These are phyloP conservation scores for Cynocephalus volans DNA, from an alignment of 2,113 vertebrate species.

Conservation along the genomic window DNA sequence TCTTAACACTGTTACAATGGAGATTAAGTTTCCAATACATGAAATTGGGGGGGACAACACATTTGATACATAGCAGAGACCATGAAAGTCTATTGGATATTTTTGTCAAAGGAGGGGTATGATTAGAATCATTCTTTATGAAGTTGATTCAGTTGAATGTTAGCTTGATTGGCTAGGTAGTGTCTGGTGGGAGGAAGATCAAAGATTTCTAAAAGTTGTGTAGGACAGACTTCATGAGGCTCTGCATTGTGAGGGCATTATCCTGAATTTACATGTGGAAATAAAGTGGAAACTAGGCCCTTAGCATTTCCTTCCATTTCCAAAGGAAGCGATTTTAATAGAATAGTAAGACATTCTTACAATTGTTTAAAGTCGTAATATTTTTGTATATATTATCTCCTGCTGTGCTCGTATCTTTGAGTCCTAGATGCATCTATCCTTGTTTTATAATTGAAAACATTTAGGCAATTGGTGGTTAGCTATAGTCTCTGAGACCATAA, in stretches of 20 bases:
- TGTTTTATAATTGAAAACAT: background rate
- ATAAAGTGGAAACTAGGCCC: background rate
- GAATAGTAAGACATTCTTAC: background rate
- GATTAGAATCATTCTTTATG: background rate
- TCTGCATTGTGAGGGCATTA: background rate
- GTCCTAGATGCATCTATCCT: background rate
- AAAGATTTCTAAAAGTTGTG: background rate
- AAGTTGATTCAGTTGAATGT: background rate
- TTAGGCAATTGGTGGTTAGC: background rate
- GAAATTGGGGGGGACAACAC: no score
- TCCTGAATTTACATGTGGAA: background rate
- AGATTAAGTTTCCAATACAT: no score
- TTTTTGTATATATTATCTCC: background rate
- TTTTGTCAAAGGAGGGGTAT: background rate
- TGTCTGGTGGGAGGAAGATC: background rate
- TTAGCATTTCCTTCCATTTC: background rate
- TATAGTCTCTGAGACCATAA: background rate
- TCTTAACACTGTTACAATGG: no score
- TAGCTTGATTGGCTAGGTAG: background rate
- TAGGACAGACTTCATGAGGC: accelerated
- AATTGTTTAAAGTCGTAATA: background rate
- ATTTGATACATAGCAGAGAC: no score
- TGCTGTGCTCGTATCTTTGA: background rate
- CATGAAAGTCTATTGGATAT: background rate
- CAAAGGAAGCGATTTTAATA: background rate